phyloP scores from a whole-genome alignment of 1,140 invertebrate species.

The Saccostrea glomerata region DNA sequence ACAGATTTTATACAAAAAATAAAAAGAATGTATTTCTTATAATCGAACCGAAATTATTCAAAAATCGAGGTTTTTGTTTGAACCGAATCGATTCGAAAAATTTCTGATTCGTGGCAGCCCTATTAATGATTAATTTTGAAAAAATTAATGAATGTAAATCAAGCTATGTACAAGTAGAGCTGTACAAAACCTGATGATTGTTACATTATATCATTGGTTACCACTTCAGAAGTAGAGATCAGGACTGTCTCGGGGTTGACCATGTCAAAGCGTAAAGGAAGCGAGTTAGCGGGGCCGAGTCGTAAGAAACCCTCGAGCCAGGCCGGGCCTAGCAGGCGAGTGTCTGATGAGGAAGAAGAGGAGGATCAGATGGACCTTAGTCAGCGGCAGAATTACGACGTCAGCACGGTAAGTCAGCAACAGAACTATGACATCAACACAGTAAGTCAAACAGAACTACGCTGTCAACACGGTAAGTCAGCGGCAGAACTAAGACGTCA shows the following conservation, averaged over 20 bases:
- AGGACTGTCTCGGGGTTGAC: background rate
- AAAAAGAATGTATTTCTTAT: no score
- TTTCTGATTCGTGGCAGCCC: no score
- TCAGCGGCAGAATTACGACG: slow-evolving; percentile 41
- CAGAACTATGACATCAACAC: background rate
- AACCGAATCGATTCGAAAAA: no score
- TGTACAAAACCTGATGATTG: no score
- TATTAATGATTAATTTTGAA: no score
- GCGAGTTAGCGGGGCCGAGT: slow-evolving; percentile 33
- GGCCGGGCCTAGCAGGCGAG: background rate
- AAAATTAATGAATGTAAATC: no score
- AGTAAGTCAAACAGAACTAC: background rate
- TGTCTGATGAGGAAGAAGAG: slow-evolving; percentile 8
- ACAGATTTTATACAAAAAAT: no score
- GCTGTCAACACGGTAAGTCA: background rate
- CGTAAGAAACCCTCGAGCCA: background rate
- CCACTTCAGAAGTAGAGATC: no score
- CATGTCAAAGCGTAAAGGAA: slow-evolving; percentile 40
- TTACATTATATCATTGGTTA: no score
- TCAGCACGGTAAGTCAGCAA: background rate
- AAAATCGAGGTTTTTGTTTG: no score
- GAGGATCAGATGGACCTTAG: slow-evolving; percentile 40
- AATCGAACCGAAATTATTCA: no score
- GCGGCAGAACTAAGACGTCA: slow-evolving; percentile 32
- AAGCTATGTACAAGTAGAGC: no score